Evolutionary conservation across 1,140 invertebrate species (phyloP).

Genomic region (Zophobas morio): DNA sequence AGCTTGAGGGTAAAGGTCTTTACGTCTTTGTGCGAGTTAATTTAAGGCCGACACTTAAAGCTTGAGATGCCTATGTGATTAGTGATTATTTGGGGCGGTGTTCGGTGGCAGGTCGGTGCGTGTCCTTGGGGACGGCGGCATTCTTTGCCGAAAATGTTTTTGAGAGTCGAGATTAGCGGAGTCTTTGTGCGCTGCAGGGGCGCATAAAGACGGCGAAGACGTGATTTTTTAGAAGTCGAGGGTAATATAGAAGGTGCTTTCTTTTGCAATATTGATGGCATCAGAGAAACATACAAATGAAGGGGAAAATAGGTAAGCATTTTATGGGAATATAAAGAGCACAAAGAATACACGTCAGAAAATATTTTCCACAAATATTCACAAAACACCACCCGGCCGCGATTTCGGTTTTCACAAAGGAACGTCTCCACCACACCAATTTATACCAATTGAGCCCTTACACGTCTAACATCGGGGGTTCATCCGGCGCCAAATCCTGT

Average conservation of each 20-base stretch:
- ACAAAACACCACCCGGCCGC: constrained; percentile 30
- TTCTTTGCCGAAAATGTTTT: no score
- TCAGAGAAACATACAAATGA: constrained; percentile 26
- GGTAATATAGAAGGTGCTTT: not conserved
- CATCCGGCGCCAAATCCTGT: constrained; percentile 32
- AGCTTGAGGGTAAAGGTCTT: no score
- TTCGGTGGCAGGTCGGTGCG: no score
- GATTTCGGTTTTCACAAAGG: constrained; percentile 32
- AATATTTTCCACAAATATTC: constrained; percentile 37
- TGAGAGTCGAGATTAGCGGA: not conserved
- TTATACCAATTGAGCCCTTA: constrained; percentile 34
- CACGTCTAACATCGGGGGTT: constrained; percentile 28
- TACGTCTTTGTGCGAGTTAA: no score
- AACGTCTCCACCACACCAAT: constrained; percentile 20
- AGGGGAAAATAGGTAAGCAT: constrained; percentile 18
- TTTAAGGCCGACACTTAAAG: no score
- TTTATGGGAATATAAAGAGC: constrained; percentile 37
- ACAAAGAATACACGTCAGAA: constrained; percentile 31
- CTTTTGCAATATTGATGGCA: not conserved
- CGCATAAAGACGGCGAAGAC: not conserved
- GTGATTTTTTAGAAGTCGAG: not conserved
- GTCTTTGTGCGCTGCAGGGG: not conserved
- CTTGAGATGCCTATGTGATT: no score
- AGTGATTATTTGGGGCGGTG: no score
- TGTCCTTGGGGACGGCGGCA: no score